phyloP scores from a whole-genome alignment of 2,797 vertebrate genomes.

The Labroides dimidiatus region DNA sequence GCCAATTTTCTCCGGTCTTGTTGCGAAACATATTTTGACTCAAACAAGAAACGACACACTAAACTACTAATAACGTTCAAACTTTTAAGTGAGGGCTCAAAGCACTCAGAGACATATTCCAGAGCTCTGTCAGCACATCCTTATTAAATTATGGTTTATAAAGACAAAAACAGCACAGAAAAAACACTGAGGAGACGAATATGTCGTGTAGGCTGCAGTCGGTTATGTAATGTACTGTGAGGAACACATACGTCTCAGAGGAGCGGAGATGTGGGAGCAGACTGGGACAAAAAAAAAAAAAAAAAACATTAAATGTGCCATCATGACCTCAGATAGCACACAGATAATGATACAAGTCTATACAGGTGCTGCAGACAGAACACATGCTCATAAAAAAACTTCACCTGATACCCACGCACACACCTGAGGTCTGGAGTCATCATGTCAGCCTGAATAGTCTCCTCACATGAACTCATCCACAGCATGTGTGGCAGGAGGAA shows the following conservation, averaged over 20 bases:
- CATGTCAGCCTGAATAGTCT: conserved; percentile 5
- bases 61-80: no score
- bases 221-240: conserved; percentile 38
- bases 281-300: conserved; percentile 21
- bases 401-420: conserved; percentile 19
- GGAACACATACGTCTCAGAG: conserved; percentile 32
- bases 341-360: conserved; percentile 6
- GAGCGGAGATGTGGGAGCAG: conserved; percentile 20
- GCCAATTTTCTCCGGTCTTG: no score
- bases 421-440: neutral
- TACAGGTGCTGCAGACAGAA: neutral
- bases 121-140: no score
- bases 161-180: neutral
- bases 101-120: no score
- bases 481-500: neutral
- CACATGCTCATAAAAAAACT: neutral
- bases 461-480: conserved; percentile 7
- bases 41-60: no score
- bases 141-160: no score
- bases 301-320: conserved; percentile 30
- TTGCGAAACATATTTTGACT: no score
- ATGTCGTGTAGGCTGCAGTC: conserved; percentile 8
- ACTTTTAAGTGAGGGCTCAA: no score
- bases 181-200: neutral
- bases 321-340: neutral